Base-by-base conservation (phyloP, 2,797 vertebrate species). In the Acanthiza pusilla region DNA sequence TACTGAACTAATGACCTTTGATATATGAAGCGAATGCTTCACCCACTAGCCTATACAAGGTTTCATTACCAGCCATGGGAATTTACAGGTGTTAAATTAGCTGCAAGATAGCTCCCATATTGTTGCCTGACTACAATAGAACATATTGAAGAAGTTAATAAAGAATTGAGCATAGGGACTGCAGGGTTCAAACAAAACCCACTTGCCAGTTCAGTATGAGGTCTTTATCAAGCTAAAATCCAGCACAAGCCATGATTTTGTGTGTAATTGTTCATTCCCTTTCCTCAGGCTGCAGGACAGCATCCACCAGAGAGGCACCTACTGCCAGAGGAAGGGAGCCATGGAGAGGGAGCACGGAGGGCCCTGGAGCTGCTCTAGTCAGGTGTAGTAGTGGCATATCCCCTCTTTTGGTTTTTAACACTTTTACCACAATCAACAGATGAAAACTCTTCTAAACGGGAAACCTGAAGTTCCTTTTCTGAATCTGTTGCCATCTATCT, bases 11-110 rank as follows among this genome's bases (percentile, higher is more conserved):
- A 90, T 85, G 91, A 96, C 96, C 96, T 93, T 88, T 80, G 94
- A 91, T 95, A 94, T 71, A 85, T 90, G 92, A 96, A 93, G 85
- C 34, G 79, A 96, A 91, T 88, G 83, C 85, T 94, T 94, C 89
- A 85, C 74, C 72, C 55, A 55, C 72, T 45, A 9, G 25, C 47
- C 87, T 81, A 21, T 72, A 48, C 75, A 81, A 66, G 1, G 12
- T 95, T 95, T 97, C 93, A 95, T 96, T 95, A 90, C 55, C 85
- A 93, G 83, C 74, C 80, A 50, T 71, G 96, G 94, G 96, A 96
- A 95, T 94, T 90, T 93, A 96, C 93, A 96, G 95, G 95, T 97
- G 96, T 96, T 95, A 96, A 96, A 94, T 94, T 82, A 94, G 93
- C 89, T 91, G 74, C 83, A 91, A 77, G 95, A 94, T 96, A 93